phyloP scores from a whole-genome alignment of 1,140 invertebrate species.

The Drosophila serrata region DNA sequence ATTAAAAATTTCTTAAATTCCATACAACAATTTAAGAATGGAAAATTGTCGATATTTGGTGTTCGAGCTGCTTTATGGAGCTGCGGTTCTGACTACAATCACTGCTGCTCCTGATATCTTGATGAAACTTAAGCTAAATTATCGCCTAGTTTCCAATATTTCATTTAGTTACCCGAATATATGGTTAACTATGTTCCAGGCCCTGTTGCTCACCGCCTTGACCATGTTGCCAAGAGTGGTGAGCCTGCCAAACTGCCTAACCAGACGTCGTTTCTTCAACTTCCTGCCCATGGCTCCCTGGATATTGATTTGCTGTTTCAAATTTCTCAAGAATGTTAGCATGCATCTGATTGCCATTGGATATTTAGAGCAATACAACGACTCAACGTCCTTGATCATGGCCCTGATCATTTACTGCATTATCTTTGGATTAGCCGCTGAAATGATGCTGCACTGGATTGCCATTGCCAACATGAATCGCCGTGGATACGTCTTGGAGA shows the following conservation, averaged over 20 bases:
- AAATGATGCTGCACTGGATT: not conserved
- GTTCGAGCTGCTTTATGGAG: not conserved
- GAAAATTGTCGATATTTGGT: not conserved
- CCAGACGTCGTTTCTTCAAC: not conserved
- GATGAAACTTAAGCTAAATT: not conserved
- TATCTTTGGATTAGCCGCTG: not conserved
- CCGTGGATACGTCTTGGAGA: fast-evolving
- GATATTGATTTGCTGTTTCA: not conserved
- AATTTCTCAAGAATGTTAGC: not conserved
- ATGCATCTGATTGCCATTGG: not conserved
- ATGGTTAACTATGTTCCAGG: not conserved
- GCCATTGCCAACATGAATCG: not conserved
- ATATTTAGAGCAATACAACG: not conserved
- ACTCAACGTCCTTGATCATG: not conserved
- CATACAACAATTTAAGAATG: not conserved
- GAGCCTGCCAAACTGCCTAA: not conserved
- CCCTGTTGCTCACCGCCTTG: not conserved
- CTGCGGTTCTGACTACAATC: not conserved
- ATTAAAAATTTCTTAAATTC: not conserved
- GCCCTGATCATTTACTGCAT: not conserved
- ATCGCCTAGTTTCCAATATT: not conserved
- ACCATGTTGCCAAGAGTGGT: not conserved
- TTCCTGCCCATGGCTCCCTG: not conserved
- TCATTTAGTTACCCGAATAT: not conserved
- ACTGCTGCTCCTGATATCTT: not conserved